These are phyloP conservation scores for Mythimna impura DNA, from an alignment of 2,888 invertebrate species.

Conservation along the genomic window DNA sequence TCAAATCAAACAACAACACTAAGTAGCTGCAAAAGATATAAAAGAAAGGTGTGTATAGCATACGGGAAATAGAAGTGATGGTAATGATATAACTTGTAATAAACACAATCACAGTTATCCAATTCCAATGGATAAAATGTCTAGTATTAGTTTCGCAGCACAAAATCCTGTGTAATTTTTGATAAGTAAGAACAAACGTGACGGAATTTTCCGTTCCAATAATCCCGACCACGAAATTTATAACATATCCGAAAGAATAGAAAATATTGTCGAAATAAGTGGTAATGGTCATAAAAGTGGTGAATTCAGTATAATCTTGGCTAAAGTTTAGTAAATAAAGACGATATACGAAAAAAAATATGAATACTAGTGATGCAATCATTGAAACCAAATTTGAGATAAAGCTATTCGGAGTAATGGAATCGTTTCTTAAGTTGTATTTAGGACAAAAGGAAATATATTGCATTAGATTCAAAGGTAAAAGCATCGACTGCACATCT, in stretches of 20 bases:
- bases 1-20: conserved; percentile 22
- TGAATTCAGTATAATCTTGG: background rate
- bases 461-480: conserved; percentile 50
- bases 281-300: background rate
- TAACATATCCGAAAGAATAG: conserved; percentile 7
- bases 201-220: conserved; percentile 15
- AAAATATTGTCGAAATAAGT: conserved; percentile 1
- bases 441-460: conserved; percentile 40
- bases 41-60: background rate
- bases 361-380: background rate
- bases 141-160: background rate
- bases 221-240: conserved; percentile 21
- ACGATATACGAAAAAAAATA: background rate
- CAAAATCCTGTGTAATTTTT: conserved; percentile 31
- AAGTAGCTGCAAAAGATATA: background rate
- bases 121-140: conserved; percentile 1
- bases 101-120: conserved; percentile 1
- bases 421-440: conserved; percentile 48
- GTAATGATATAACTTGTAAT: background rate
- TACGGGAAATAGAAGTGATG: background rate
- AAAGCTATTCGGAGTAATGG: conserved; percentile 38
- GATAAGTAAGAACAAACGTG: conserved; percentile 27
- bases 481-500: conserved; percentile 50
- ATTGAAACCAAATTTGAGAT: conserved; percentile 7
- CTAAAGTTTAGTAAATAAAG: background rate